Evolutionary conservation across 2,113 vertebrate species (phyloP), one percentile per base, ranked within the genome.

Genomic region (Etheostoma cragini): DNA sequence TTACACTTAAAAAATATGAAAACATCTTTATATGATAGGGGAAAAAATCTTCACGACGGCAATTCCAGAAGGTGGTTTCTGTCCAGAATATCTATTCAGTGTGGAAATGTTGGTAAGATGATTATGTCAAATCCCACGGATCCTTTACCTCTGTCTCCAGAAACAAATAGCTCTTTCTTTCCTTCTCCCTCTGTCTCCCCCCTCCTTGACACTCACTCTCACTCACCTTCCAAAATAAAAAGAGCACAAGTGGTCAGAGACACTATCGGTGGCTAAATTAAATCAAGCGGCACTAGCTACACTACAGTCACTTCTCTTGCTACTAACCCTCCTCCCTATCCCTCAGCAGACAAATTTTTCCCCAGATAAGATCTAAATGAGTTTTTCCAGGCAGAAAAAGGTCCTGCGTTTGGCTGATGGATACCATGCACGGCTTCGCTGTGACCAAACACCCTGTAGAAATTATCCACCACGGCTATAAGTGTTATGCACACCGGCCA

Each of bases 321-420:
- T 22, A 50, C 81, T 75, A 83, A 81, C 81, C 84, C 75, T 72
- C 85, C 80, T 87, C 83, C 71, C 61, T 71, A 79, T 90, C 89
- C 60, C 86, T 58, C 82, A 21, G 79, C 85, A 88, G 89, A 91
- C 92, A 87, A 87, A 88, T 94, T 94, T 94, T 91, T 87, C 88
- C 90, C 93, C 88, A 93, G 93, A 94, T 95, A 93, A 90, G 91
- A 94, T 95, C 94, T 95, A 95, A 95, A 96, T 95, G 94, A 95
- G 95, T 95, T 94, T 93, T 93, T 91, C 93, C 91, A 93, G 90
- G 89, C 90, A 42, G 87, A 87, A 89, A 86, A 88, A 85, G 90
- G 90, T 87, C 86, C 88, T 91, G 86, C 61, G 88, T 82, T 82
- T 57, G 84, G 87, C 90, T 94, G 94, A 93, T 90, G 93, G 91